A percentile compares a stretch with the other conserved stretches of the same genome.
Evolutionary conservation across 2,888 invertebrate genomes (phyloP).

Genomic region (Philereme vetulata): DNA sequence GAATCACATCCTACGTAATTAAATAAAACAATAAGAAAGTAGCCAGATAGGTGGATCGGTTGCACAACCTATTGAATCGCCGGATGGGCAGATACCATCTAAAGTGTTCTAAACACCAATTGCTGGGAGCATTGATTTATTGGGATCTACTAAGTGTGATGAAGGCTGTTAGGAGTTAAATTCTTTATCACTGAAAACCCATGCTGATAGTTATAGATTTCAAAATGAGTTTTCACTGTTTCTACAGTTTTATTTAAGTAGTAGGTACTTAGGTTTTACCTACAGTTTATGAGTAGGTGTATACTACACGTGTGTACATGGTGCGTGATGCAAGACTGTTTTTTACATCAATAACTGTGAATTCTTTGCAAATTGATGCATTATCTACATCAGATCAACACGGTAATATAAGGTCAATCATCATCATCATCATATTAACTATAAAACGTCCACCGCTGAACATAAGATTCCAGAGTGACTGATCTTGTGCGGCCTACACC

Average conservation of each 20-base stretch:
- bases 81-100: conserved; percentile 74
- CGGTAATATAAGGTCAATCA: not conserved
- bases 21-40: conserved; percentile 80
- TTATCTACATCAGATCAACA: conserved; percentile 4
- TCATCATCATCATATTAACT: too few relatives aligned
- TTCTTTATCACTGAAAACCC: not conserved
- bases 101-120: conserved; percentile 49
- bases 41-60: conserved; percentile 57
- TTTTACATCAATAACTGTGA: conserved; percentile 14
- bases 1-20: conserved; percentile 60
- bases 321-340: conserved; percentile 16
- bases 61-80: conserved; percentile 75
- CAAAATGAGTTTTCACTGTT: not conserved
- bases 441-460: too few relatives aligned
- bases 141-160: conserved; percentile 34
- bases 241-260: too few relatives aligned
- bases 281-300: not conserved
- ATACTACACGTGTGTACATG: conserved; percentile 9
- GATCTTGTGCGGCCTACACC: too few relatives aligned
- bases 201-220: too few relatives aligned
- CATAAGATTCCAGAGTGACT: too few relatives aligned
- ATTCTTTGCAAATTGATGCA: conserved; percentile 11
- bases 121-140: conserved; percentile 71
- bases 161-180: conserved; percentile 6
- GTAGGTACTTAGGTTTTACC: not conserved